phyloP scores from a whole-genome alignment of 2,888 invertebrate genomes.

The Polydrusus tereticollis region DNA sequence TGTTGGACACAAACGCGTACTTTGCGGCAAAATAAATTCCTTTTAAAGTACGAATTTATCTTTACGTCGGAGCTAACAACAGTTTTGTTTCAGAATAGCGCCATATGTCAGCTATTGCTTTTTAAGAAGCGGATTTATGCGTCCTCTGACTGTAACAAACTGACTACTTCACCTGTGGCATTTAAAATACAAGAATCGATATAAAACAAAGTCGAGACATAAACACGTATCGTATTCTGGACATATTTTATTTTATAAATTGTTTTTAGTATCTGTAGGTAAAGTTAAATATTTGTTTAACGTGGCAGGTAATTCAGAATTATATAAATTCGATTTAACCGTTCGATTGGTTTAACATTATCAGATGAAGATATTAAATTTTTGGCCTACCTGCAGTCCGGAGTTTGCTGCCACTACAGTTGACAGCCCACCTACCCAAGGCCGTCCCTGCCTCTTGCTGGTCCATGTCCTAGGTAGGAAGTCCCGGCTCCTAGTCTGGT shows the following conservation, averaged over 20 bases:
- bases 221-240: background rate
- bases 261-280: too few relatives aligned
- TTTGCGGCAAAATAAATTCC: constrained; percentile 45
- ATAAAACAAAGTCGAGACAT: background rate
- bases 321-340: too few relatives aligned
- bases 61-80: constrained; percentile 45
- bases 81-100: constrained; percentile 43
- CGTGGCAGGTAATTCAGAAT: too few relatives aligned
- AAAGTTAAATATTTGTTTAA: too few relatives aligned
- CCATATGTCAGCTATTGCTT: constrained; percentile 34
- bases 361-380: too few relatives aligned
- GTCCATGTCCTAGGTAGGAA: too few relatives aligned
- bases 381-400: too few relatives aligned
- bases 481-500: too few relatives aligned
- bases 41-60: constrained; percentile 47
- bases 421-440: too few relatives aligned
- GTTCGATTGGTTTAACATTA: too few relatives aligned
- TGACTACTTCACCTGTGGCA: constrained; percentile 19
- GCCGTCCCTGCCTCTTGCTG: too few relatives aligned
- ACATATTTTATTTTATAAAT: background rate
- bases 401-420: too few relatives aligned
- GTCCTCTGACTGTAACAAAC: constrained; percentile 18
- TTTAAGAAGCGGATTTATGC: constrained; percentile 39
- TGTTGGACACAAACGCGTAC: constrained; percentile 44
- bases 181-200: constrained; percentile 10